Evolutionary conservation across 2,888 invertebrate genomes (phyloP).

Genomic region (Dynastes tityus): DNA sequence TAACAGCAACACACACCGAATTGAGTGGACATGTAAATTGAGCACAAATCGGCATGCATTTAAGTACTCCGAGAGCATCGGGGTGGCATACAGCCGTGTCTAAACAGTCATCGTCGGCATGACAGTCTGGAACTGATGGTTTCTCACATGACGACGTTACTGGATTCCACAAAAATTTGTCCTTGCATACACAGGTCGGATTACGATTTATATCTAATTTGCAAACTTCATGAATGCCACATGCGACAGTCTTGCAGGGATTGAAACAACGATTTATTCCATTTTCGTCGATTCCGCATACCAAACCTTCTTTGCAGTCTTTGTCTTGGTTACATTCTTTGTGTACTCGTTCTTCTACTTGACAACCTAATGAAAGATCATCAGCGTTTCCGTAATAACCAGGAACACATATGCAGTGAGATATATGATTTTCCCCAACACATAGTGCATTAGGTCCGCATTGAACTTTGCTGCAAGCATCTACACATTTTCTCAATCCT

Average conservation of each 20-base stretch:
- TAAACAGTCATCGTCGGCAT: slow-evolving; percentile 80
- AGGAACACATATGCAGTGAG: slow-evolving; percentile 89
- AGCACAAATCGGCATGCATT: slow-evolving; percentile 85
- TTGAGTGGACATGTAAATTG: slow-evolving; percentile 89
- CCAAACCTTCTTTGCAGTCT: slow-evolving; percentile 82
- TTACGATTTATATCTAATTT: slow-evolving; percentile 78
- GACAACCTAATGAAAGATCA: slow-evolving; percentile 85
- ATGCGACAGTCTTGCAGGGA: slow-evolving; percentile 86
- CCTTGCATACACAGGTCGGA: slow-evolving; percentile 86
- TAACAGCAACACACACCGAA: slow-evolving; percentile 83
- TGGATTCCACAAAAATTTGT: slow-evolving; percentile 88
- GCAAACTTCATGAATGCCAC: slow-evolving; percentile 88
- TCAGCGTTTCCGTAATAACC: slow-evolving; percentile 88
- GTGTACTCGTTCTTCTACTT: slow-evolving; percentile 77
- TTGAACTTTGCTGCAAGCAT: slow-evolving; percentile 89
- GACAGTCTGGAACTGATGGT: slow-evolving; percentile 89
- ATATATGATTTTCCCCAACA: slow-evolving; percentile 86
- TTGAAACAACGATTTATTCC: slow-evolving; percentile 82
- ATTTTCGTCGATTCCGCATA: slow-evolving; percentile 79
- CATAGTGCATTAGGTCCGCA: slow-evolving; percentile 94
- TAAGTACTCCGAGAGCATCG: slow-evolving; percentile 89
- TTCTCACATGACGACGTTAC: slow-evolving; percentile 87
- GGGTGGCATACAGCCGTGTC: slow-evolving; percentile 82
- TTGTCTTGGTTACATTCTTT: slow-evolving; percentile 79
- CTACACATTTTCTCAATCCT: slow-evolving; percentile 86